Percentiles rank a stretch among this genome's conserved stretches.
These are phyloP conservation scores for Osedax fenrisi DNA, from an alignment of 2,888 invertebrate genomes.

Conservation along the genomic window DNA sequence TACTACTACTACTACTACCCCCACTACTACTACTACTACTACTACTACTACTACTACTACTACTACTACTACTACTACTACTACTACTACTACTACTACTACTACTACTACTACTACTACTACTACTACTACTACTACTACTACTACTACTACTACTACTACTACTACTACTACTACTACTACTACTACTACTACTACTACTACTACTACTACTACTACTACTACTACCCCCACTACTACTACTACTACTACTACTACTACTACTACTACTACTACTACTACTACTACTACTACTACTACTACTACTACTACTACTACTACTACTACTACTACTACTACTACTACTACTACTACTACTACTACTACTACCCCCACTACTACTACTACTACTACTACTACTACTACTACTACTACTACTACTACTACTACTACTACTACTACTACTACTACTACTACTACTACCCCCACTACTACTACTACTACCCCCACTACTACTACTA, in stretches of 20 bases:
- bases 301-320: constrained; percentile 19
- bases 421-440: constrained; percentile 28
- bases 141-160: constrained; percentile 26
- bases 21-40: background rate
- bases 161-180: constrained; percentile 13
- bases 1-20: background rate
- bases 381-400: constrained; percentile 21
- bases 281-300: constrained; percentile 20
- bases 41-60: constrained; percentile 26
- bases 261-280: constrained; percentile 20
- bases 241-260: constrained; percentile 5
- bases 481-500: constrained; percentile 11
- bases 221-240: background rate
- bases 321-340: constrained; percentile 22
- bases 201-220: constrained; percentile 3
- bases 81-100: constrained; percentile 28
- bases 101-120: constrained; percentile 30
- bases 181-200: constrained; percentile 17
- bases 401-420: constrained; percentile 30
- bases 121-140: constrained; percentile 30
- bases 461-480: background rate
- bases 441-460: constrained; percentile 16
- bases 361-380: background rate
- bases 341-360: constrained; percentile 4
- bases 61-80: constrained; percentile 30